A percentile compares a stretch with the other conserved stretches of the same genome.
phyloP scores from a whole-genome alignment of 2,113 vertebrate species.

The Halichoerus grypus region DNA sequence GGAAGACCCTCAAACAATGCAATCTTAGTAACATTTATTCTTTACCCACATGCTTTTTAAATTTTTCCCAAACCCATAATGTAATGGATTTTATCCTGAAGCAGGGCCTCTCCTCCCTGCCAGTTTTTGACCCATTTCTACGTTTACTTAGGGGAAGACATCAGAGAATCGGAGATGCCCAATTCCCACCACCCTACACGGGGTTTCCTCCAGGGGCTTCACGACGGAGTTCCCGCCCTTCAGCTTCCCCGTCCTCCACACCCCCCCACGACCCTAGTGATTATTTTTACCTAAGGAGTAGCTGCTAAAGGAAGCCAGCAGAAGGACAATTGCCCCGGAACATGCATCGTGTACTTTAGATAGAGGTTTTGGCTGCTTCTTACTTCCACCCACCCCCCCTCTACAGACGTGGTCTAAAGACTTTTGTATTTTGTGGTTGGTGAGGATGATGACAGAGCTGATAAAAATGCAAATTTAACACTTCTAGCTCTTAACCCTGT shows the following conservation, averaged over 20 bases:
- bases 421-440: background rate
- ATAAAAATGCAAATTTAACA: constrained; percentile 28
- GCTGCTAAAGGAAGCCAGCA: background rate
- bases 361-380: background rate
- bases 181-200: background rate
- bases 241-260: background rate
- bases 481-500: constrained; percentile 12
- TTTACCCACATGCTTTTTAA: background rate
- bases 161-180: background rate
- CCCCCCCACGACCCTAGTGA: background rate
- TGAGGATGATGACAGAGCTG: constrained; percentile 35
- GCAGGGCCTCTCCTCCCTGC: background rate
- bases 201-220: background rate
- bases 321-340: background rate
- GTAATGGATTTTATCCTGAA: background rate
- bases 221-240: background rate
- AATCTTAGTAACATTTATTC: background rate
- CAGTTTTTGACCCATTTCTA: background rate
- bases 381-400: background rate
- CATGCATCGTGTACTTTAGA: background rate
- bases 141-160: background rate
- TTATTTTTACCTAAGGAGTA: background rate
- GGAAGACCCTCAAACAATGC: background rate
- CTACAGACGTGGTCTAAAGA: background rate
- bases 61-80: background rate